Evolutionary conservation across 2,797 vertebrate species (phyloP).

Genomic region (Morus bassanus): DNA sequence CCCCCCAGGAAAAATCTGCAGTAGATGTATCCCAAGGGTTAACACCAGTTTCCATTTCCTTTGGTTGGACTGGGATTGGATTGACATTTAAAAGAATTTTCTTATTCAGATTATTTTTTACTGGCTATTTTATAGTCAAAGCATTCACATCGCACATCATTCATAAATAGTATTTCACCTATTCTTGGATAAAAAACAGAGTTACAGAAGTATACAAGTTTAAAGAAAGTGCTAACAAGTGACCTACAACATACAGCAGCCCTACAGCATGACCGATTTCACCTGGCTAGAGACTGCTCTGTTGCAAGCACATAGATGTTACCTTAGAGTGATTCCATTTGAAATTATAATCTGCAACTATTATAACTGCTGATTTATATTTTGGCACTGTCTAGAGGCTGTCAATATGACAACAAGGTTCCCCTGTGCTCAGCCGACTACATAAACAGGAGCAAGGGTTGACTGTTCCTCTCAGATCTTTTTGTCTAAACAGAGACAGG

Average conservation of each 20-base stretch:
- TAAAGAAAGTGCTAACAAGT: background rate
- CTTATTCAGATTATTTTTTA: background rate
- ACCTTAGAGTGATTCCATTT: background rate
- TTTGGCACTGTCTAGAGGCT: background rate
- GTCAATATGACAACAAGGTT: background rate
- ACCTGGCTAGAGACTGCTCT: background rate
- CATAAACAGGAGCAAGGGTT: background rate
- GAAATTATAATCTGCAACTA: background rate
- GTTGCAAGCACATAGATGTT: background rate
- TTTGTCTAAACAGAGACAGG: background rate
- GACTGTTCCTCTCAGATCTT: background rate
- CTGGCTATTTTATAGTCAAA: background rate
- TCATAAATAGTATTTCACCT: conserved; percentile 4
- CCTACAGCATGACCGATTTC: background rate
- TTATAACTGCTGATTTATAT: background rate
- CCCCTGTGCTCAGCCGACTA: background rate
- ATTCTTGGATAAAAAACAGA: background rate
- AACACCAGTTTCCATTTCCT: background rate
- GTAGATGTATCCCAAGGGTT: background rate
- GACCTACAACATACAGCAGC: background rate
- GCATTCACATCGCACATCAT: background rate
- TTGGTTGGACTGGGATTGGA: background rate
- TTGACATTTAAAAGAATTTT: background rate
- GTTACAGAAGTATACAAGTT: background rate
- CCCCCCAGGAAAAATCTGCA: background rate